These are phyloP conservation scores for Kryptopterus vitreolus DNA, from an alignment of 2,797 vertebrate genomes.

Conservation along the genomic window DNA sequence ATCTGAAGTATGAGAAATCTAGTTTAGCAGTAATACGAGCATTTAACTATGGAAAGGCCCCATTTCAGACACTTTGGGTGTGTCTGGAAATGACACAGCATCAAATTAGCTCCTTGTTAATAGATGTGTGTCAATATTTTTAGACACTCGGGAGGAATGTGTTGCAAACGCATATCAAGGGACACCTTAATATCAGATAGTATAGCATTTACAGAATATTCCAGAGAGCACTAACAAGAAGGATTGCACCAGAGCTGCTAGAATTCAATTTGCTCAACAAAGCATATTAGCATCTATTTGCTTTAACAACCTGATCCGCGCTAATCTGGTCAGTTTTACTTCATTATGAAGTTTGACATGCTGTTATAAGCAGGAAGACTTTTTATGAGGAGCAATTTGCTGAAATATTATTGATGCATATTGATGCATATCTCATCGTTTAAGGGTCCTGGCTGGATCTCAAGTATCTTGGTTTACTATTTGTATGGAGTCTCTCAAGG, in stretches of 20 bases:
- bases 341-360: neutral
- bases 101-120: neutral
- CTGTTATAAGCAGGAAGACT: neutral
- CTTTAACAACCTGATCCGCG: neutral
- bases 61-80: neutral
- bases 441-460: neutral
- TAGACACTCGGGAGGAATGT: neutral
- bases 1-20: conserved; percentile 48
- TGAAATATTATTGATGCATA: neutral
- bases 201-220: neutral
- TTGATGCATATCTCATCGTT: neutral
- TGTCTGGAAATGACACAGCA: conserved; percentile 21
- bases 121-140: neutral
- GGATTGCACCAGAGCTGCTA: neutral
- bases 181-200: neutral
- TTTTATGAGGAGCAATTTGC: neutral
- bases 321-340: neutral
- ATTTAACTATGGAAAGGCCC: neutral
- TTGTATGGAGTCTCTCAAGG: neutral
- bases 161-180: neutral
- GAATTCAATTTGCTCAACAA: neutral
- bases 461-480: neutral
- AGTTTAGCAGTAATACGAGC: conserved; percentile 44
- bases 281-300: no score
- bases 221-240: neutral